Evolutionary conservation across 2,113 vertebrate species (phyloP).

Genomic region (Oreochromis spilurus): DNA sequence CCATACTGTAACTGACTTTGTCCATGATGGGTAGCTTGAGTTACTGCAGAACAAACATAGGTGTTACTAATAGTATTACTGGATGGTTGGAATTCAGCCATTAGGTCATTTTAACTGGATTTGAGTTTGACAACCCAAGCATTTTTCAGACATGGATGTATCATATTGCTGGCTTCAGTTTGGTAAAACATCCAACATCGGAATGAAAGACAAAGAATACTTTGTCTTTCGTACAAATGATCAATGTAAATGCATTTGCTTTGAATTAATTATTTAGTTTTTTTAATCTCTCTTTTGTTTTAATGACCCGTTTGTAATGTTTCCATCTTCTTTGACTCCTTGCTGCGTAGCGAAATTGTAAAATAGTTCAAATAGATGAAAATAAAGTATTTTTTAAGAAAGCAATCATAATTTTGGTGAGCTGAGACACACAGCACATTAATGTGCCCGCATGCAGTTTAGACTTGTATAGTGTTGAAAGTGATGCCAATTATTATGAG

Average conservation of each 20-base stretch:
- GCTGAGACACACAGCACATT: background rate
- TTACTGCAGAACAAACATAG: background rate
- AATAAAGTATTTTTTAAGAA: background rate
- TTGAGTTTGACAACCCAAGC: background rate
- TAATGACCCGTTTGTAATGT: background rate
- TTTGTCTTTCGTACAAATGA: background rate
- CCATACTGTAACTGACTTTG: background rate
- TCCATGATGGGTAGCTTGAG: background rate
- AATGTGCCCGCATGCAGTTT: background rate
- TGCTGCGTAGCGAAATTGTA: background rate
- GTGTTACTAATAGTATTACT: background rate
- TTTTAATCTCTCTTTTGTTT: background rate
- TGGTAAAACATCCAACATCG: background rate
- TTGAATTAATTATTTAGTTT: background rate
- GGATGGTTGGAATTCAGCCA: background rate
- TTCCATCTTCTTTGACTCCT: background rate
- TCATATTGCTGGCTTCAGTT: background rate
- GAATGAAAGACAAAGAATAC: background rate
- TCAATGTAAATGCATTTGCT: background rate
- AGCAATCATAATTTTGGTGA: background rate
- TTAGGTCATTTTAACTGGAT: background rate
- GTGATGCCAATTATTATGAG: background rate
- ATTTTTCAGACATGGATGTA: background rate
- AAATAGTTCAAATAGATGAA: background rate
- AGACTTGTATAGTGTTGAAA: background rate